Base-by-base conservation (phyloP, 2,113 vertebrate species). In the Psettodes erumei region DNA sequence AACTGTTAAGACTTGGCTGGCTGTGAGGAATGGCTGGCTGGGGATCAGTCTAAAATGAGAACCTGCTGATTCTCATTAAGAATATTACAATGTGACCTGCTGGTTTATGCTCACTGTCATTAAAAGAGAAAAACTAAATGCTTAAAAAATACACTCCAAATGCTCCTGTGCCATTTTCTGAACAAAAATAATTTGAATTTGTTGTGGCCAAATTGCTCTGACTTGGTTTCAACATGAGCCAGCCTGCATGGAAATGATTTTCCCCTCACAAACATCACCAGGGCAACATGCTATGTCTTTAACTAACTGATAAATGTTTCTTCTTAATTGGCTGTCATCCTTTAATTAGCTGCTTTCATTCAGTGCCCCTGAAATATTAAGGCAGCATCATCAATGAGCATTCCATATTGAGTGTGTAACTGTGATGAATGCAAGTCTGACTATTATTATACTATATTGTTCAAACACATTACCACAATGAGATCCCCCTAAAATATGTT, bases 11-110 rank as follows among this genome's bases (percentile, higher is more conserved):
- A 77, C 69, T 77, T 89, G 77, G 86, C 81, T 66, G 71, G 48
- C 71, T 78, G 54, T 79, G 62, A 60, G 58, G 78, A 83, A 82
- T 3, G 54, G 71, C 73, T 81, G 86, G 84, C 72, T 75, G 59
- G 25, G 61, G 61, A 81, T 87, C 65, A 63, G 70, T 69, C 79
- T 81, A 75, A 85, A 85, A 79, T 55, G 68, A 87, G 67, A 83
- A 47, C 80, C 73, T 66, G 77, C 73, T 76, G 76, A n/a, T 77
- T 74, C 86, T 88, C 80, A 88, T 91, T 90, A 88, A 83, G 42
- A 74, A 70, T 65, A 85, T 71, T 81, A 71, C 58, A 81, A 53
- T 76, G 82, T 65, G 75, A 82, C 77, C 80, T 81, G 77, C 79
- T 86, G 82, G 65, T 87, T 90, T 72, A 83, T 56, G 83, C 67